Evolutionary conservation across 2,888 invertebrate genomes (phyloP).

Genomic region (Cheilosia pagana): DNA sequence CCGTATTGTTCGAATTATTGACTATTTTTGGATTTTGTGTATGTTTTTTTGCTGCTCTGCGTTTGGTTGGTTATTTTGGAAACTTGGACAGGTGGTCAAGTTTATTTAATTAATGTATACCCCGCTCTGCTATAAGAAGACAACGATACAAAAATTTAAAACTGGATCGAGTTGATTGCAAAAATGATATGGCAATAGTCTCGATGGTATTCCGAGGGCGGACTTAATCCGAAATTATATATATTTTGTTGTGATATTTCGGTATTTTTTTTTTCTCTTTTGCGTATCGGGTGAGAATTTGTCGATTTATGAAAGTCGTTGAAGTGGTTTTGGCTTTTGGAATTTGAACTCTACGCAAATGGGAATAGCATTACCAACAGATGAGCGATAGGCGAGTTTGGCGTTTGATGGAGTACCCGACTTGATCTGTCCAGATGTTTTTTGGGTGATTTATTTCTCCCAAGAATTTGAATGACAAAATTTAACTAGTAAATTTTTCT

Average conservation of each 20-base stretch:
- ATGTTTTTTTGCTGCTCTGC: background rate
- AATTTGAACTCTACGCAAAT: constrained; percentile 34
- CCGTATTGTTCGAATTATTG: constrained; percentile 65
- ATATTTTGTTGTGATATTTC: background rate
- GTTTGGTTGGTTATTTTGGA: constrained; percentile 29
- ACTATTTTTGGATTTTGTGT: constrained; percentile 70
- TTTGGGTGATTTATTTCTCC: no score
- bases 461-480: no score
- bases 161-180: constrained; percentile 61
- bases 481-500: no score
- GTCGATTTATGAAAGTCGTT: constrained; percentile 54
- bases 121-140: constrained; percentile 35
- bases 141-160: constrained; percentile 48
- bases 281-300: constrained; percentile 20
- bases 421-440: background rate
- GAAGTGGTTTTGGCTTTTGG: constrained; percentile 10
- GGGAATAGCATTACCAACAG: constrained; percentile 30
- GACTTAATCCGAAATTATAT: constrained; percentile 64
- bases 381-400: constrained; percentile 36
- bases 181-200: constrained; percentile 55
- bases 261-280: background rate
- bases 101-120: constrained; percentile 63
- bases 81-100: constrained; percentile 68
- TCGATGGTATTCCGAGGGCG: constrained; percentile 72
- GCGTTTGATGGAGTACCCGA: constrained; percentile 51